Percentiles rank a stretch among this genome's conserved stretches.
These are phyloP conservation scores for Eupeodes corollae DNA, from an alignment of 1,140 invertebrate species.

Conservation along the genomic window DNA sequence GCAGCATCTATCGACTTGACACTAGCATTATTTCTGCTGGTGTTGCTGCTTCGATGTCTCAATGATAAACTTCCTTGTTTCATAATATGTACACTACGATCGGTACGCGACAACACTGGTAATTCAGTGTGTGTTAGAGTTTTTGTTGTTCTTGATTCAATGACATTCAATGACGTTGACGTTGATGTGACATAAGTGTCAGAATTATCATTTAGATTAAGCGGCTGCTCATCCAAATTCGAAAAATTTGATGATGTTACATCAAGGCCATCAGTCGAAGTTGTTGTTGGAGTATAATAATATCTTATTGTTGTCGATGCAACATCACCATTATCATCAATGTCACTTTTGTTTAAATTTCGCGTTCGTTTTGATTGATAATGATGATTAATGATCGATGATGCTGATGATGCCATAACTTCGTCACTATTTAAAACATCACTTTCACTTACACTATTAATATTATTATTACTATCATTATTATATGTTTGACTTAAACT, in stretches of 20 bases:
- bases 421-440: neutral
- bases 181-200: neutral
- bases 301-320: too few relatives aligned
- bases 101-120: slow-evolving; percentile 28
- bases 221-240: too few relatives aligned
- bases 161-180: neutral
- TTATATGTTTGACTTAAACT: neutral
- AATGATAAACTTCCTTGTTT: slow-evolving; percentile 12
- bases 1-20: slow-evolving; percentile 9
- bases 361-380: too few relatives aligned
- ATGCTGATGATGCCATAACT: too few relatives aligned
- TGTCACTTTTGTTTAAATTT: too few relatives aligned
- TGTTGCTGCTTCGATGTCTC: slow-evolving; percentile 11
- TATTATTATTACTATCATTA: slow-evolving; percentile 3
- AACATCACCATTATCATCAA: too few relatives aligned
- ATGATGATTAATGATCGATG: too few relatives aligned
- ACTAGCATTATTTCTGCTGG: slow-evolving; percentile 4
- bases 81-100: slow-evolving; percentile 31
- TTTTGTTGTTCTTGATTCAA: neutral
- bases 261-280: too few relatives aligned
- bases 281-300: too few relatives aligned
- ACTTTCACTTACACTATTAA: slow-evolving; percentile 3
- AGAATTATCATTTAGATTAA: neutral
- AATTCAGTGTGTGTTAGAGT: neutral
- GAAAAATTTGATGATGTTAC: too few relatives aligned